Evolutionary conservation across 2,888 invertebrate genomes (phyloP).

Genomic region (Rutpela maculata): DNA sequence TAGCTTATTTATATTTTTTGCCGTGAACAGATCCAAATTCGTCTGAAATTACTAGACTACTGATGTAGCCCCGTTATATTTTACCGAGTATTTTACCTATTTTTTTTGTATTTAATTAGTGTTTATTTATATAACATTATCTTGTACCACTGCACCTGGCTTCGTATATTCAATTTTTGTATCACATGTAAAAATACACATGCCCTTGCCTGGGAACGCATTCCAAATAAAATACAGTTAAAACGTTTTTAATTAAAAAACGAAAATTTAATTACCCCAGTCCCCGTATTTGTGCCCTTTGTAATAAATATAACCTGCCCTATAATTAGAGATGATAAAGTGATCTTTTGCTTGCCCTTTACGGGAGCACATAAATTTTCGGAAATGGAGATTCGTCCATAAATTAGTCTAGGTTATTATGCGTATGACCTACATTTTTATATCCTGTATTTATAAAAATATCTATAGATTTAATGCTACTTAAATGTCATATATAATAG

Average conservation of each 20-base stretch:
- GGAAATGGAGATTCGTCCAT: constrained; percentile 11
- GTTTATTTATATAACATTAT: no score
- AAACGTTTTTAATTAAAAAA: constrained; percentile 1
- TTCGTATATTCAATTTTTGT: background rate
- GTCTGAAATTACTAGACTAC: no score
- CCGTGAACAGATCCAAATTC: no score
- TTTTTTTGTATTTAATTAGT: no score
- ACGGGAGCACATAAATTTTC: background rate
- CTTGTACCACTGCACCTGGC: no score
- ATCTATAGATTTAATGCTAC: background rate
- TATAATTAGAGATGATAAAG: constrained; percentile 23
- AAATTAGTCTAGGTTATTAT: background rate
- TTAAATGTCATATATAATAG: background rate
- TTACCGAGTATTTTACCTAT: no score
- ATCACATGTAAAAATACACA: background rate
- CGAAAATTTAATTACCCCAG: constrained; percentile 1
- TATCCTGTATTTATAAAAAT: constrained; percentile 4
- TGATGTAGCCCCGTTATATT: no score
- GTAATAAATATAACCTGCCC: constrained; percentile 20
- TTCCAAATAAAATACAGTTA: background rate
- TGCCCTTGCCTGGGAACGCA: background rate
- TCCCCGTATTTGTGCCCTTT: constrained; percentile 20
- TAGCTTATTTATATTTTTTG: no score
- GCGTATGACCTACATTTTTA: constrained; percentile 24
- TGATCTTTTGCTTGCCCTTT: constrained; percentile 31